Conservation (phyloP, 37 sponge, comb jelly and placozoan species). For the Theonella swinhoei region DNA sequence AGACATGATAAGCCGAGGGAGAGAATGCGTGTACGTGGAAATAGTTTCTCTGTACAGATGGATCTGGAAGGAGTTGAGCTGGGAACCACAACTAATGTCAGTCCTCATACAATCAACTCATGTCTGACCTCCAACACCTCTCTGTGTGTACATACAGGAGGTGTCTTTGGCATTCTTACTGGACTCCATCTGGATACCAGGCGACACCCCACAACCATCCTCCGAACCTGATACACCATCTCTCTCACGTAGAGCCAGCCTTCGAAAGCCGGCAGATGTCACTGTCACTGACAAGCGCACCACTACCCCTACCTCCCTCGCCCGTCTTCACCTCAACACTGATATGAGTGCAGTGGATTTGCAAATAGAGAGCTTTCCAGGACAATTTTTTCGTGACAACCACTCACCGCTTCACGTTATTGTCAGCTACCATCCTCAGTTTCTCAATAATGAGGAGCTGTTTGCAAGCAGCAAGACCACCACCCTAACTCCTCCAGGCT, state of each 20-base stretch:
- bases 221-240: background rate
- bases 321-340: background rate
- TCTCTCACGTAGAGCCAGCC: conserved; percentile 6
- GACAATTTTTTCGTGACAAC: conserved; percentile 23
- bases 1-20: background rate
- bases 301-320: background rate
- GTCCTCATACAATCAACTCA: background rate
- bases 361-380: too few species aligned
- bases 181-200: conserved; percentile 41
- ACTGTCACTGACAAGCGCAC: background rate
- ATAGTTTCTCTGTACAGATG: conserved; percentile 46
- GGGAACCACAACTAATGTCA: conserved; percentile 7
- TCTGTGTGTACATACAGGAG: too few species aligned
- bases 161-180: conserved; percentile 59
- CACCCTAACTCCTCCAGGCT: conserved; percentile 33
- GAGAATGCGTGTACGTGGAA: conserved; percentile 17
- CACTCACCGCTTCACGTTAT: conserved; percentile 47
- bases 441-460: conserved; percentile 72
- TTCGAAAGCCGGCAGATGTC: background rate
- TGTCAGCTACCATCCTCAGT: conserved; percentile 63
- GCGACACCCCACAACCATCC: background rate
- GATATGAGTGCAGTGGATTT: conserved; percentile 5
- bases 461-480: conserved; percentile 58
- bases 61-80: conserved; percentile 51
- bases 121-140: too few species aligned